phyloP scores from a whole-genome alignment of 2,113 vertebrate species.

The Apodemus speciosus region DNA sequence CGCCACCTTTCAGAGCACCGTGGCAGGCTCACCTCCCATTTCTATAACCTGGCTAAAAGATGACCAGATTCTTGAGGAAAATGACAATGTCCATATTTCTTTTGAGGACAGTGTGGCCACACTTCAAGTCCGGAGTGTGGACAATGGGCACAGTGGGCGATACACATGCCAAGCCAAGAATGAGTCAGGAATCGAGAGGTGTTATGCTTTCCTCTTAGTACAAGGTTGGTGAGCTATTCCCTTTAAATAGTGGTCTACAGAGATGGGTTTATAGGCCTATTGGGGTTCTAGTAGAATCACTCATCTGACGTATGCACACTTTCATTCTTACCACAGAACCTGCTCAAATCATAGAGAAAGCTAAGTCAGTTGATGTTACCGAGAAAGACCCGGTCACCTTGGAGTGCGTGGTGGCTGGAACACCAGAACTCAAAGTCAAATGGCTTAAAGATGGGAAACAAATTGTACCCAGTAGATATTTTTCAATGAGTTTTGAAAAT shows the following conservation, averaged over 20 bases:
- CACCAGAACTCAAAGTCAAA: slow-evolving; percentile 95
- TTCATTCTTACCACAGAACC: slow-evolving; percentile 89
- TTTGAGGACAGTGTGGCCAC: slow-evolving; percentile 91
- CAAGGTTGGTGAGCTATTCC: slow-evolving; percentile 90
- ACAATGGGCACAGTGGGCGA: slow-evolving; percentile 90
- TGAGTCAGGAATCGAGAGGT: slow-evolving; percentile 94
- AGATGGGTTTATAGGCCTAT: background rate
- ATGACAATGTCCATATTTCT: slow-evolving; percentile 89
- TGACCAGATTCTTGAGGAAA: slow-evolving; percentile 93
- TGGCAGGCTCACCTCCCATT: slow-evolving; percentile 91
- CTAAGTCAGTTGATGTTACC: slow-evolving; percentile 94
- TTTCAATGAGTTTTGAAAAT: slow-evolving; percentile 94
- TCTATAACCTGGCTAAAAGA: slow-evolving; percentile 96
- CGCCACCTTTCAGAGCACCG: slow-evolving; percentile 89
- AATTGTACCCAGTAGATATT: slow-evolving; percentile 94
- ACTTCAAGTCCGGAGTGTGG: slow-evolving; percentile 88
- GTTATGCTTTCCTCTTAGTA: slow-evolving; percentile 93
- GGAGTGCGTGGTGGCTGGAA: slow-evolving; percentile 95
- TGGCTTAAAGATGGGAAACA: slow-evolving; percentile 96
- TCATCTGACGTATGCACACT: slow-evolving; percentile 58
- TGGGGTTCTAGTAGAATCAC: background rate
- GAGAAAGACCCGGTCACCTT: slow-evolving; percentile 95
- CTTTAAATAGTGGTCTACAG: slow-evolving; percentile 8
- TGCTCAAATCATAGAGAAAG: slow-evolving; percentile 94
- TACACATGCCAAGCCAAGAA: slow-evolving; percentile 97